Evolutionary conservation across 1,140 invertebrate genomes (phyloP).

Genomic region (Triops longicaudatus): DNA sequence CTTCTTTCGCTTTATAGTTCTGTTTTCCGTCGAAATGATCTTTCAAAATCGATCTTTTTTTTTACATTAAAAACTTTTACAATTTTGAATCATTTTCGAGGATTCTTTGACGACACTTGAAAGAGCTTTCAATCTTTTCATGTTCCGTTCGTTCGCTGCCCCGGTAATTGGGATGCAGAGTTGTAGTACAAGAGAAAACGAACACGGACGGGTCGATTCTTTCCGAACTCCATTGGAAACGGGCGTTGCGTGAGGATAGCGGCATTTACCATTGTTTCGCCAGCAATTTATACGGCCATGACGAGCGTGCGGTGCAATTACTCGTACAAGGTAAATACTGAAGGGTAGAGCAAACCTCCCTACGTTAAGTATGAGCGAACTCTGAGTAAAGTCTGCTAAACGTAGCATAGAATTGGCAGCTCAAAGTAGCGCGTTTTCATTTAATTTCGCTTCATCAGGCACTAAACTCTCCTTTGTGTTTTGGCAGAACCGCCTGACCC

Average conservation of each 20-base stretch:
- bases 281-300: conserved; percentile 78
- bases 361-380: too few species aligned
- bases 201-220: background rate
- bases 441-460: too few species aligned
- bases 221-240: background rate
- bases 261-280: conserved; percentile 80
- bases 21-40: too few species aligned
- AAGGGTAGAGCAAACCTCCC: background rate
- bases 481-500: conserved; percentile 36
- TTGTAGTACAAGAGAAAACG: background rate
- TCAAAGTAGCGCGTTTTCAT: too few species aligned
- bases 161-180: background rate
- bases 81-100: too few species aligned
- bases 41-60: too few species aligned
- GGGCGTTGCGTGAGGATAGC: conserved; percentile 52
- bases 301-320: conserved; percentile 81
- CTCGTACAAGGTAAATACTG: conserved; percentile 69
- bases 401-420: too few species aligned
- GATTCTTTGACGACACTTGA: background rate
- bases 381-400: too few species aligned
- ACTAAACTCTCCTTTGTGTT: background rate
- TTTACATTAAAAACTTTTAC: too few species aligned
- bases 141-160: background rate
- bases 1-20: background rate
- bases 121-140: background rate